Percentiles rank a stretch among this genome's conserved stretches.
Conservation (phyloP, 2,888 invertebrate species). For the Nudaria mundana region DNA sequence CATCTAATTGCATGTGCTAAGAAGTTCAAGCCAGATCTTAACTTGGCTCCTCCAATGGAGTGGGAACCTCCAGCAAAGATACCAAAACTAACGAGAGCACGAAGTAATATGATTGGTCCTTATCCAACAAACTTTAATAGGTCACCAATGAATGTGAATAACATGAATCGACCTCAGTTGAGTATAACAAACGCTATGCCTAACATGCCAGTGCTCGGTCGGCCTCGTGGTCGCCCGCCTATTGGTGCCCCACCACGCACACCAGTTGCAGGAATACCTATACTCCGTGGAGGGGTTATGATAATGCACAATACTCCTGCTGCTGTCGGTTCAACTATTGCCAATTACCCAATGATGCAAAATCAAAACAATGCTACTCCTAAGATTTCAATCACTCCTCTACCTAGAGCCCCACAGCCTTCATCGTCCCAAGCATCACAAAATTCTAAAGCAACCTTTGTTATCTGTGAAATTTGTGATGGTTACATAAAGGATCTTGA, state of each 20-base stretch:
- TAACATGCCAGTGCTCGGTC: conserved; percentile 56
- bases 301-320: conserved; percentile 83
- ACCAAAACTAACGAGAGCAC: conserved; percentile 83
- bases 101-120: conserved; percentile 64
- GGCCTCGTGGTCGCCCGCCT: conserved; percentile 75
- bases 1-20: conserved; percentile 95
- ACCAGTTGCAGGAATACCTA: conserved; percentile 70
- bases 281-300: conserved; percentile 82
- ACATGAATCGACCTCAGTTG: conserved; percentile 59
- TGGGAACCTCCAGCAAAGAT: conserved; percentile 98
- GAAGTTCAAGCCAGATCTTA: conserved; percentile 94
- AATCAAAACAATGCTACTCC: conserved; percentile 84
- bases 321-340: conserved; percentile 60
- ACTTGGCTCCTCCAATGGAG: conserved; percentile 92
- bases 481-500: conserved; percentile 98
- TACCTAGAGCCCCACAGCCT: conserved; percentile 85
- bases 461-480: conserved; percentile 98
- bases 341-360: conserved; percentile 66
- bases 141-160: conserved; percentile 72
- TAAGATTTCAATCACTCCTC: conserved; percentile 95
- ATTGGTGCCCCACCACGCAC: conserved; percentile 51
- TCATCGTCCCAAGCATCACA: conserved; percentile 62
- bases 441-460: conserved; percentile 90
- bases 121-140: conserved; percentile 76
- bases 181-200: conserved; percentile 52